Evolutionary conservation across 1,140 invertebrate species (phyloP).

Genomic region (Octopus sinensis): DNA sequence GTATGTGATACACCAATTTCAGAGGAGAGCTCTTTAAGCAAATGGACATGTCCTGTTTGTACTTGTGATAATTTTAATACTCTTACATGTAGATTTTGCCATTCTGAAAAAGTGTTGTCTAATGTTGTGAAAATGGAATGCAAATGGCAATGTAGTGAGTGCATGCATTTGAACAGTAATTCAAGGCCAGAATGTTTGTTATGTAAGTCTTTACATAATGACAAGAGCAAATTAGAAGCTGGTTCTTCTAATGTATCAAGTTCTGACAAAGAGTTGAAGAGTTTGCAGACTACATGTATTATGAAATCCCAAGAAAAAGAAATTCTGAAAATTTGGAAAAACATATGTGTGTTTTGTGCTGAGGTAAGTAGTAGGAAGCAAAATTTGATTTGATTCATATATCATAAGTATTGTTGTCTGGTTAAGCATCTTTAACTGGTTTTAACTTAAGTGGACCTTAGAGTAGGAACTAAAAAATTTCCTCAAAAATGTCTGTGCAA

Average conservation of each 20-base stretch:
- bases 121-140: neutral
- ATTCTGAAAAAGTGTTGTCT: neutral
- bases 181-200: neutral
- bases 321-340: conserved; percentile 3
- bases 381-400: neutral
- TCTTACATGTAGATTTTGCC: neutral
- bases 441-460: neutral
- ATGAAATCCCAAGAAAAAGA: neutral
- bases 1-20: neutral
- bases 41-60: neutral
- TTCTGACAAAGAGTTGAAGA: neutral
- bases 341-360: conserved; percentile 17
- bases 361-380: conserved; percentile 33
- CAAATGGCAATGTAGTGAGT: neutral
- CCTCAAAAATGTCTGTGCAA: neutral
- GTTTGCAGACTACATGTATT: neutral
- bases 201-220: neutral
- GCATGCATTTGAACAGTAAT: neutral
- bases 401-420: neutral
- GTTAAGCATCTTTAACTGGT: neutral
- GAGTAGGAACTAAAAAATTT: neutral
- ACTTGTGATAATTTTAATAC: neutral
- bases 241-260: neutral
- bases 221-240: neutral
- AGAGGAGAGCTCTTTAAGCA: neutral